Evolutionary conservation across 23 tunicate species (phyloP).

Genomic region (Oikopleura albicans): DNA sequence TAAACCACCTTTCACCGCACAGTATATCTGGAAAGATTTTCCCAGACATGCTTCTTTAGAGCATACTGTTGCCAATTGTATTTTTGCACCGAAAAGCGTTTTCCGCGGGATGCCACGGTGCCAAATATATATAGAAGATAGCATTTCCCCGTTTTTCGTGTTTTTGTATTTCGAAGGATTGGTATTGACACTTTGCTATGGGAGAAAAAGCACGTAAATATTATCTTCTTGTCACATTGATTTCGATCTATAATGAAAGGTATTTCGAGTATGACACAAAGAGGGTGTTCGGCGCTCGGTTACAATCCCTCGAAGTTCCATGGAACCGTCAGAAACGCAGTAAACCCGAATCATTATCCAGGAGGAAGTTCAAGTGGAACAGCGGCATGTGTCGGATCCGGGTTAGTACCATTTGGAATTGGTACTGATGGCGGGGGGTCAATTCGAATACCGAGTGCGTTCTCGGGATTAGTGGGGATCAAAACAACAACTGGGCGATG

Average conservation of each 20-base stretch:
- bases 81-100: no score
- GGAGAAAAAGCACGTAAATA: no score
- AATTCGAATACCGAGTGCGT: conserved; percentile 36
- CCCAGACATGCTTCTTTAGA: no score
- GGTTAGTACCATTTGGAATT: conserved; percentile 26
- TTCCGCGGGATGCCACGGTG: no score
- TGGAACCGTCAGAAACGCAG: not conserved
- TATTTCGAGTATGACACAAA: conserved; percentile 56
- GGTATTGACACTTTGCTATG: no score
- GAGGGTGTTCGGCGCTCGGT: conserved; percentile 44
- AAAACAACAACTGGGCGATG: conserved; percentile 41
- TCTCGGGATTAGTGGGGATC: conserved; percentile 54
- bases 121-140: no score
- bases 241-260: conserved; percentile 25
- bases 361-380: conserved; percentile 69
- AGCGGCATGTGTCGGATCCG: conserved; percentile 44
- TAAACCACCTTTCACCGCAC: no score
- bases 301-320: conserved; percentile 18
- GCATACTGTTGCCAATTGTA: no score
- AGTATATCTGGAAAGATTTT: no score
- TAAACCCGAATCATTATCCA: not conserved
- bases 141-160: no score
- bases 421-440: conserved; percentile 79
- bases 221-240: no score
- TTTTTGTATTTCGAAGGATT: no score